Base-by-base conservation (phyloP, 1,140 invertebrate species). In the Aphelenchoides fujianensis region DNA sequence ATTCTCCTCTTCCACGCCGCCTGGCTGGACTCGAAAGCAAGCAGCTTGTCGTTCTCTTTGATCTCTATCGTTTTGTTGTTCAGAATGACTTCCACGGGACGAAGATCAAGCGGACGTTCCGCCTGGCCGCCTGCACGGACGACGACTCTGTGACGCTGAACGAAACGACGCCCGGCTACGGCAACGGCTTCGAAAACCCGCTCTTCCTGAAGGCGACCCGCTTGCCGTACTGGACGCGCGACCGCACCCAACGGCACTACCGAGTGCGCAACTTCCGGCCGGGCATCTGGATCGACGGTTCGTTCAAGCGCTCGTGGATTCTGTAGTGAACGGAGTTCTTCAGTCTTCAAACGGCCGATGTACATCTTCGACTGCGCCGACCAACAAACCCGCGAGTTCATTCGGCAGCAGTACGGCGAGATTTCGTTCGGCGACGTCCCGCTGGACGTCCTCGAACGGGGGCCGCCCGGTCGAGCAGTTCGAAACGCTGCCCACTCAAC, bases 401-500 rank as follows among this genome's bases (percentile, higher is more conserved):
- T 75, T 5, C 30, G 34, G 27, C 74, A 75, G 34, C 75, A 75
- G 30, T 75, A 69, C 37, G 74, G 74, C 28, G 57, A 69, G 16
- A 78, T 63, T 27, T 23, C 30, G 3, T 75, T 71, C 57, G 74
- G 74, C 3, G 27, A 72, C 23, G 70, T 52, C 32, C 36, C 74
- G 0, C 70, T 74, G 32, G 23, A 70, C 28, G 73, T 71, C 16
- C 53, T 75, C 3, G 55, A 78, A 55, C 31, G 54, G 34, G 74
- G 74, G n/a, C 74, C 74, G 28, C 75, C n/a, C 74, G 19, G n/a
- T 70, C 1, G 57, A 77, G 16, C 75, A 78, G 52, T 31, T 77
- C 36, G 64, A 75, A 36, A 48, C 75, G 35, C 41, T 57, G 5
- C 75, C 75, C 5, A 36, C 35, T n/a, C 34, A 75, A 67, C 35